These are phyloP conservation scores for Gastracanthus pulcherrimus DNA, from an alignment of 2,888 invertebrate genomes.

Conservation along the genomic window DNA sequence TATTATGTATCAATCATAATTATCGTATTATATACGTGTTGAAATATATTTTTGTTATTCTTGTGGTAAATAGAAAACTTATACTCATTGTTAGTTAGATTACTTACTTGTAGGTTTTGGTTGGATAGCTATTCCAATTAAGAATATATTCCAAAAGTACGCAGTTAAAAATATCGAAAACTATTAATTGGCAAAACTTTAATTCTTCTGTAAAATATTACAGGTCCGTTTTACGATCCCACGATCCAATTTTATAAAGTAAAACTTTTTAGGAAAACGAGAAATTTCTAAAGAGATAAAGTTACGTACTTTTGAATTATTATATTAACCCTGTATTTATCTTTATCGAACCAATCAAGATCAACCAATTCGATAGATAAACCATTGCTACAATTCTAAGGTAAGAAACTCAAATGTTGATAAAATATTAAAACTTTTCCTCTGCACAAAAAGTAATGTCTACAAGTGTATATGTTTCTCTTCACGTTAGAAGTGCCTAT, in stretches of 20 bases:
- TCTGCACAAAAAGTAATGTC: neutral
- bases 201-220: too few relatives aligned
- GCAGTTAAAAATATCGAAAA: too few relatives aligned
- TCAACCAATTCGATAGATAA: too few relatives aligned
- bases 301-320: too few relatives aligned
- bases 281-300: too few relatives aligned
- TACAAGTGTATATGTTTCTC: neutral
- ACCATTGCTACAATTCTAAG: neutral
- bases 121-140: neutral
- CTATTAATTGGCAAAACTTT: too few relatives aligned
- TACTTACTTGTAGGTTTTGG: neutral
- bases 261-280: too few relatives aligned
- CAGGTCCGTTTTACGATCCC: too few relatives aligned
- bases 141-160: too few relatives aligned
- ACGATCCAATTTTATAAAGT: too few relatives aligned
- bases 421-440: neutral
- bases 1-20: constrained; percentile 32
- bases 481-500: neutral
- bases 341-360: neutral
- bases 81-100: neutral
- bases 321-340: neutral
- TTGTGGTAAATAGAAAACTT: neutral
- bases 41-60: neutral
- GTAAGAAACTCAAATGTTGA: constrained; percentile 2
- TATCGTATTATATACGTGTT: neutral